Evolutionary conservation across 2,888 invertebrate genomes (phyloP).

Genomic region (Chydorus sphaericus): DNA sequence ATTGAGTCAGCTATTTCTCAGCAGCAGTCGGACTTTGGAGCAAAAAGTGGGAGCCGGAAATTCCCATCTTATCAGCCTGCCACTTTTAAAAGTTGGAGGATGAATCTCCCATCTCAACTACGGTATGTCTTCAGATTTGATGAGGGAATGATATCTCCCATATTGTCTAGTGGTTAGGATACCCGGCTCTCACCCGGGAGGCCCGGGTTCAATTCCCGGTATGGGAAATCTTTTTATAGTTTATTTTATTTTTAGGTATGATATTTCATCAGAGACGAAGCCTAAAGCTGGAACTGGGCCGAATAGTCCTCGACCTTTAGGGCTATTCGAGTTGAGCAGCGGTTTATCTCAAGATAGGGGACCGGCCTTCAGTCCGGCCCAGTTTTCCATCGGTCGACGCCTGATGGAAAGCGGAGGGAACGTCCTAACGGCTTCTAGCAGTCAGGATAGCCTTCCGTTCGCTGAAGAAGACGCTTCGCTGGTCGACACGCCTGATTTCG

Average conservation of each 20-base stretch:
- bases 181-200: constrained; percentile 13
- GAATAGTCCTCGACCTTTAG: constrained; percentile 7
- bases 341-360: constrained; percentile 4
- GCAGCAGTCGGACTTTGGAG: too few species aligned
- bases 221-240: not conserved
- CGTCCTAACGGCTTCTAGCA: constrained; percentile 1
- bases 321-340: not conserved
- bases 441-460: constrained; percentile 13
- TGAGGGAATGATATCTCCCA: not conserved
- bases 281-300: too few species aligned
- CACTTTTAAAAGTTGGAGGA: not conserved
- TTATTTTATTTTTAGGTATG: not conserved
- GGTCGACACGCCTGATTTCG: constrained; percentile 9
- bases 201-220: constrained; percentile 13
- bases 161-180: constrained; percentile 13
- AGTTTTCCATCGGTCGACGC: not conserved
- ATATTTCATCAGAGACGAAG: not conserved
- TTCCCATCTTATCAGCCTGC: constrained; percentile 9
- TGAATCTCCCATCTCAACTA: not conserved
- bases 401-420: not conserved
- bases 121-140: not conserved
- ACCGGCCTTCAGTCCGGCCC: constrained; percentile 9
- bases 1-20: too few species aligned
- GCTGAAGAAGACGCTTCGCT: constrained; percentile 13
- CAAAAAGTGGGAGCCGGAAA: not conserved